Percentiles rank a stretch among this genome's conserved stretches.
phyloP scores from a whole-genome alignment of 1,140 invertebrate genomes.

The Pseudobourletiella spinata region DNA sequence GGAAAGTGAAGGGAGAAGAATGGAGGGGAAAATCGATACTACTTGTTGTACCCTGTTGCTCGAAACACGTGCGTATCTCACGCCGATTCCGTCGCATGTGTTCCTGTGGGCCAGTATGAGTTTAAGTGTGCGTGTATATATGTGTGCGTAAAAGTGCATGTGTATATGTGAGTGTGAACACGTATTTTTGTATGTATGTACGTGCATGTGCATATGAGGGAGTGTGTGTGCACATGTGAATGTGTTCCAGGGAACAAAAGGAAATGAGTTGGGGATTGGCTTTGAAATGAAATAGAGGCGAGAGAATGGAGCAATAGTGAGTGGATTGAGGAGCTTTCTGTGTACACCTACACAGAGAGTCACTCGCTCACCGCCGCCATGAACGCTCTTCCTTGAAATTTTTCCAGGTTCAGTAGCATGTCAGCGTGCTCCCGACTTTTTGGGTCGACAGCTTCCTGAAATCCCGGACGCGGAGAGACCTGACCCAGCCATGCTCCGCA shows the following conservation, averaged over 20 bases:
- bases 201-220: no score
- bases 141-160: neutral
- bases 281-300: neutral
- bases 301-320: neutral
- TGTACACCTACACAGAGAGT: no score
- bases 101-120: neutral
- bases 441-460: conserved; percentile 33
- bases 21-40: neutral
- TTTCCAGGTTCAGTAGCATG: conserved; percentile 31
- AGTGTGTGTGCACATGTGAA: no score
- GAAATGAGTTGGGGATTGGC: neutral
- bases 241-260: neutral
- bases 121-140: neutral
- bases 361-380: neutral
- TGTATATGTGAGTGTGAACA: neutral
- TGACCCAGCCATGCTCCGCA: conserved; percentile 33
- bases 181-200: no score
- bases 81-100: no score
- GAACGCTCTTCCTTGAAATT: conserved; percentile 1
- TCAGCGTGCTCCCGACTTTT: conserved; percentile 28
- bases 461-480: conserved; percentile 23
- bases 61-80: no score
- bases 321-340: neutral
- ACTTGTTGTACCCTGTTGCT: neutral
- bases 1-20: neutral